Evolutionary conservation across 2,113 vertebrate genomes (phyloP).

Genomic region (Callipepla californica): DNA sequence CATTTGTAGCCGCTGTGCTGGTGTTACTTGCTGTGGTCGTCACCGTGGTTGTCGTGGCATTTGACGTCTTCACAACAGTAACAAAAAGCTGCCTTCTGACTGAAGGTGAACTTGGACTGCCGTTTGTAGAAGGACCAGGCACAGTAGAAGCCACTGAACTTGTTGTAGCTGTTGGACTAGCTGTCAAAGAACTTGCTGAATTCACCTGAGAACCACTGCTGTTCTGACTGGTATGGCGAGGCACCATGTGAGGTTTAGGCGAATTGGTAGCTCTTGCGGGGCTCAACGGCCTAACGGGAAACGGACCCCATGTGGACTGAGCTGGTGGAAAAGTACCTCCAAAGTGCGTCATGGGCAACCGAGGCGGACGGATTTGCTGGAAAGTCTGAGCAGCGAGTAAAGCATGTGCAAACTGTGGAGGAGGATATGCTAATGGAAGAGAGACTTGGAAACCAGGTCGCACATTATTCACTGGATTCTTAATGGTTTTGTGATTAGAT

Average conservation of each 20-base stretch:
- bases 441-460: slow-evolving; percentile 96
- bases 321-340: slow-evolving; percentile 96
- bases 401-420: slow-evolving; percentile 94
- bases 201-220: slow-evolving; percentile 85
- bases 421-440: slow-evolving; percentile 93
- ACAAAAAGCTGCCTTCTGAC: slow-evolving; percentile 96
- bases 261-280: slow-evolving; percentile 95
- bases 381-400: slow-evolving; percentile 97
- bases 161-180: slow-evolving; percentile 78
- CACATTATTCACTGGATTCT: slow-evolving; percentile 91
- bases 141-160: slow-evolving; percentile 78
- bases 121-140: slow-evolving; percentile 78
- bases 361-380: slow-evolving; percentile 97
- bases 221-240: slow-evolving; percentile 87
- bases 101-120: slow-evolving; percentile 89
- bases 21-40: slow-evolving; percentile 83
- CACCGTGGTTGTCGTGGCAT: slow-evolving; percentile 80
- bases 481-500: slow-evolving; percentile 88
- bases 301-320: slow-evolving; percentile 96
- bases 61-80: slow-evolving; percentile 88
- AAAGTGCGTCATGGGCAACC: slow-evolving; percentile 98
- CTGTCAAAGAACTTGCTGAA: slow-evolving; percentile 76
- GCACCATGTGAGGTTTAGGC: slow-evolving; percentile 91
- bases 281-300: slow-evolving; percentile 96
- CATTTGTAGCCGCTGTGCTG: slow-evolving; percentile 77